Evolutionary conservation across 2,797 vertebrate species (phyloP).

Genomic region (Lacerta agilis): DNA sequence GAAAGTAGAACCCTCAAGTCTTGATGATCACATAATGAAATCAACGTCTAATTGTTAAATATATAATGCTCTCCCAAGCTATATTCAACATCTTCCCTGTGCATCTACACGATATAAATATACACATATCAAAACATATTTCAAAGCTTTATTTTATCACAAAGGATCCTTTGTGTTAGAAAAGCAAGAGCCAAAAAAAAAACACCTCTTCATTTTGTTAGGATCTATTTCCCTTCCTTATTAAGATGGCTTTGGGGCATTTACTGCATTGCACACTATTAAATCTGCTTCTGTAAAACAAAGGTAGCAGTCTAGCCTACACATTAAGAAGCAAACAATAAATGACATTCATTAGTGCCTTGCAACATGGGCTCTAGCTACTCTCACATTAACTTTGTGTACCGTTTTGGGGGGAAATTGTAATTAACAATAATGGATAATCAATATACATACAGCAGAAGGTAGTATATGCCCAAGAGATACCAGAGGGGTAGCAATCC

Average conservation of each 20-base stretch:
- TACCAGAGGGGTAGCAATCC: too few species aligned
- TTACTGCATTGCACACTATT: neutral
- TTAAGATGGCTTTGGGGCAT: neutral
- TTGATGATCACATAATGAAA: neutral
- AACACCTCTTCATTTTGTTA: neutral
- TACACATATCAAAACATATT: neutral
- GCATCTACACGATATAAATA: neutral
- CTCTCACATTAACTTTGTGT: neutral
- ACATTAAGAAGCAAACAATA: neutral
- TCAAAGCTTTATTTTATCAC: neutral
- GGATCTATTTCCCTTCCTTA: neutral
- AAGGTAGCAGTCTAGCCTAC: neutral
- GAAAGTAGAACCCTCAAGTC: neutral
- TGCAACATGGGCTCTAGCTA: neutral
- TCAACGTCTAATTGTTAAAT: neutral
- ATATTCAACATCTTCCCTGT: neutral
- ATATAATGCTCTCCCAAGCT: neutral
- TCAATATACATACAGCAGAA: neutral
- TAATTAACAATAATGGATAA: neutral
- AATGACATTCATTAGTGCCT: neutral
- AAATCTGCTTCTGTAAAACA: neutral
- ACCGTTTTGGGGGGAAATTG: neutral
- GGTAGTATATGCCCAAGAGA: neutral
- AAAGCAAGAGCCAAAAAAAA: neutral
- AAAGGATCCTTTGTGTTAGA: neutral